A percentile compares a stretch with the other conserved stretches of the same genome.
phyloP scores from a whole-genome alignment of 2,888 invertebrate species.

The Seladonia tumulorum region DNA sequence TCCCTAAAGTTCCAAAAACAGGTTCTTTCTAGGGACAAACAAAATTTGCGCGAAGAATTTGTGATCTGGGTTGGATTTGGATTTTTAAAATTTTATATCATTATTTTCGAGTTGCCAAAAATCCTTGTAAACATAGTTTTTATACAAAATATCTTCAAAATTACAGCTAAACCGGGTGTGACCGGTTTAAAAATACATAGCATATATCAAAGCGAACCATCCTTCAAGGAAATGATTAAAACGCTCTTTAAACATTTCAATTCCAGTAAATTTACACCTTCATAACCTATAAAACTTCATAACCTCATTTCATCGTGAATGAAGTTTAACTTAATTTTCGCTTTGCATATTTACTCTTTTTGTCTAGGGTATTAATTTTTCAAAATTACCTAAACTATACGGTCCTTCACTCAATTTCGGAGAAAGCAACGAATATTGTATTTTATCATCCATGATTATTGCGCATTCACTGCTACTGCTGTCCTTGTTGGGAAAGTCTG shows the following conservation, averaged over 20 bases:
- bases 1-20: too few species aligned
- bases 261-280: neutral
- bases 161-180: too few species aligned
- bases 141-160: too few species aligned
- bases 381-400: conserved; percentile 65
- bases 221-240: neutral
- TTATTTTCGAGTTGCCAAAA: too few species aligned
- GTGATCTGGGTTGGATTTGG: too few species aligned
- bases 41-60: too few species aligned
- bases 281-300: neutral
- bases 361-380: neutral
- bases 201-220: neutral
- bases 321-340: neutral
- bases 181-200: neutral
- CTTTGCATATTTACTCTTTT: neutral
- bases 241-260: neutral
- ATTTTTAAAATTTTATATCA: too few species aligned
- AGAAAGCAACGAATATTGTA: neutral
- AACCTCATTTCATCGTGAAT: conserved; percentile 8
- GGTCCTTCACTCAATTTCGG: conserved; percentile 57
- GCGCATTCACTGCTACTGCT: neutral
- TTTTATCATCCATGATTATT: neutral
- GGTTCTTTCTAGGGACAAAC: too few species aligned
- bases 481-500: neutral
- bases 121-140: too few species aligned